Percentiles rank a stretch among this genome's conserved stretches.
Evolutionary conservation across 2,797 vertebrate species (phyloP).

Genomic region (Nothura maculosa): DNA sequence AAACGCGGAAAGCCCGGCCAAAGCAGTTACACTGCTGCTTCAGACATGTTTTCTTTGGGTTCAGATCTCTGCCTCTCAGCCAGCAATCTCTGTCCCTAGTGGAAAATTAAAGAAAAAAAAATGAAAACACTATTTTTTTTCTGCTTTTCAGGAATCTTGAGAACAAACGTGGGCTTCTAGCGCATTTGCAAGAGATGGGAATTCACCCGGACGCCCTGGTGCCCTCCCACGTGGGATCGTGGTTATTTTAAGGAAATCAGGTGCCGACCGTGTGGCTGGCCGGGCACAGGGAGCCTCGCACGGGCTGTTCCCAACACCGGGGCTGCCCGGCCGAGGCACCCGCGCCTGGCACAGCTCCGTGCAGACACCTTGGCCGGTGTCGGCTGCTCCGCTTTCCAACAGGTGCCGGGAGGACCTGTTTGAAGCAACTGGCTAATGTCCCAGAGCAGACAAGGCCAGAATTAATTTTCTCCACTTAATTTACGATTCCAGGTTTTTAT

Average conservation of each 20-base stretch:
- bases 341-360: neutral
- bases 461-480: slow-evolving; percentile 17
- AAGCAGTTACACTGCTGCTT: neutral
- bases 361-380: neutral
- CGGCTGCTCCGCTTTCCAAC: neutral
- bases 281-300: neutral
- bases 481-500: neutral
- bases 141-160: slow-evolving; percentile 54
- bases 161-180: neutral
- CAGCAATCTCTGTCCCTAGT: slow-evolving; percentile 24
- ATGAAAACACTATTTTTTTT: neutral
- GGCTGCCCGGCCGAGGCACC: neutral
- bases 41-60: slow-evolving; percentile 59
- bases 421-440: neutral
- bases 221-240: neutral
- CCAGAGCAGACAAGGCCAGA: neutral
- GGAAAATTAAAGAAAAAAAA: neutral
- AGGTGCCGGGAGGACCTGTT: neutral
- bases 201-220: neutral
- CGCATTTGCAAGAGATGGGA: neutral
- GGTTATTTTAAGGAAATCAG: neutral
- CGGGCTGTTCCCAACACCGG: neutral
- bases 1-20: slow-evolving; percentile 16
- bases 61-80: slow-evolving; percentile 21
- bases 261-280: accelerated